Base-by-base conservation (phyloP, 2,888 invertebrate genomes). In the Phaonia tiefii region DNA sequence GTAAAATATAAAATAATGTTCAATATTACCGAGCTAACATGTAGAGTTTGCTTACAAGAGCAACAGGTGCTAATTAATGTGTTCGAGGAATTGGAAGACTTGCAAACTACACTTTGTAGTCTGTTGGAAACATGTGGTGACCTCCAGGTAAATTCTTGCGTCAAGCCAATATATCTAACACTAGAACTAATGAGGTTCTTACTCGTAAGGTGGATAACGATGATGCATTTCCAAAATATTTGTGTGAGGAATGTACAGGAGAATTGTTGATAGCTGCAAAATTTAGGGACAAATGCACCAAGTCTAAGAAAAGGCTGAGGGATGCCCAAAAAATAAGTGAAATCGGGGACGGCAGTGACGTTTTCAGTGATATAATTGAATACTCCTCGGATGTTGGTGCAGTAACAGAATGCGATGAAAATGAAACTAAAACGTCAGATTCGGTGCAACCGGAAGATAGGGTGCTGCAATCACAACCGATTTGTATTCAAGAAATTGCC, bases 161-260 rank as follows among this genome's bases (percentile, higher is more conserved):
- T 25, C 20, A 31, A 26, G 17, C 7, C 4, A 44, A 7, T 25
- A 20, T 22, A 8, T 5, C 37, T 10, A 13, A 8, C 20, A 10
- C 2, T 8, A 13, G 0, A 44, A 22, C n/a, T 1, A 42, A 54
- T 20, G 8, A 25, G 8, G 4, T 22, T 2, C 60, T 4, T 51
- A 66, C 73, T 7, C n/a, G n/a, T n/a, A n/a, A 90, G 89, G 86
- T 89, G 0, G 84, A 86, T 13, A 81, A 78, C 11, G 60, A 46
- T 0, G 89, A 90, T 82, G 70, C 26, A n/a, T 86, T 85, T 60
- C 87, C 90, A 0, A 88, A 90, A 79, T 87, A 87, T 39, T 83
- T 91, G 25, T 91, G 91, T 49, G 86, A 88, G 31, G 86, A 88
- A 37, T 90, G 91, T 51, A 88, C 89, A 0, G 85, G 85, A 8